These are phyloP conservation scores for Papilio polyxenes DNA, from an alignment of 1,140 invertebrate species.

Conservation along the genomic window DNA sequence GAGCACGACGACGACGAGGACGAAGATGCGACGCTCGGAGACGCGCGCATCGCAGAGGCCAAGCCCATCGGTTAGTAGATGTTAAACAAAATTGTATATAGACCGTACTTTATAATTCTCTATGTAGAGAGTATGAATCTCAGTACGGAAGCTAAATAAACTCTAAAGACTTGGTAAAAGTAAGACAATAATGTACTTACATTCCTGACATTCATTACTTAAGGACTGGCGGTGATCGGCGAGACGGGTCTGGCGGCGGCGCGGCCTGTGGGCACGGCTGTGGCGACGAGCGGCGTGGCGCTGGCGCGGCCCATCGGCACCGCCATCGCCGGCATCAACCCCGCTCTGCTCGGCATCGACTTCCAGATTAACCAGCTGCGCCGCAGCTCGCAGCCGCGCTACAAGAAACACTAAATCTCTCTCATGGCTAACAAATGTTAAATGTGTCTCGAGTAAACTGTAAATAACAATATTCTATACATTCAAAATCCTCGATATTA, in stretches of 20 bases:
- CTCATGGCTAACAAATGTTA: not conserved
- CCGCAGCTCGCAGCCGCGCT: constrained; percentile 1
- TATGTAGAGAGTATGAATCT: too few relatives aligned
- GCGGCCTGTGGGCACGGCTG: constrained; percentile 84
- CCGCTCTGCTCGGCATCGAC: constrained; percentile 76
- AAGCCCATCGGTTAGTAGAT: constrained; percentile 83
- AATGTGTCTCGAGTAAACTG: not conserved
- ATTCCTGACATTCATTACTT: constrained; percentile 36
- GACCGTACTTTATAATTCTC: too few relatives aligned
- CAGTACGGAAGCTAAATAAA: too few relatives aligned
- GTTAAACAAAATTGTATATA: too few relatives aligned
- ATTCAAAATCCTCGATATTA: not conserved
- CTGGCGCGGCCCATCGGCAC: constrained; percentile 85
- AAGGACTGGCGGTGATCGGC: constrained; percentile 83
- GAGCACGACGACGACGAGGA: constrained; percentile 47
- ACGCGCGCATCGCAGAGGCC: constrained; percentile 84
- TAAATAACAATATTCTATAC: not conserved
- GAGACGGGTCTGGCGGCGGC: constrained; percentile 85
- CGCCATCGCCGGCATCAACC: constrained; percentile 85
- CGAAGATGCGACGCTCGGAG: constrained; percentile 70
- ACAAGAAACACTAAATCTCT: not conserved
- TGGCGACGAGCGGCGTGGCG: constrained; percentile 84
- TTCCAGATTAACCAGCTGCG: constrained; percentile 56
- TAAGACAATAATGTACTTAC: too few relatives aligned
- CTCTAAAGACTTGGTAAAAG: too few relatives aligned